These are phyloP conservation scores for Chaetogeoica ovagalla DNA, from an alignment of 2,888 invertebrate genomes.

Conservation along the genomic window DNA sequence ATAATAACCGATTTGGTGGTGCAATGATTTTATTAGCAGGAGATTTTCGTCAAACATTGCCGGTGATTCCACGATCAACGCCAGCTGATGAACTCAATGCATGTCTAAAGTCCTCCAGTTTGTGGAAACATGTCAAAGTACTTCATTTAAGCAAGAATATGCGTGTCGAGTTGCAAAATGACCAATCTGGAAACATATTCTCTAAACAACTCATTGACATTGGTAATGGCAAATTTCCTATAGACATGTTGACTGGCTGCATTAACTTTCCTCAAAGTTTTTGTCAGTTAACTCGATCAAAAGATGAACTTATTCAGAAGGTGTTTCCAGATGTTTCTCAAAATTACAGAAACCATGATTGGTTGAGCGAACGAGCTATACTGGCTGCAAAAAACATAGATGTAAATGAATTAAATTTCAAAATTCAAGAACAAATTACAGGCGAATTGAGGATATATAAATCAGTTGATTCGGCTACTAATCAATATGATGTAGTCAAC, in stretches of 20 bases:
- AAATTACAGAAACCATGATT: too few species aligned
- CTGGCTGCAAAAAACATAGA: too few species aligned
- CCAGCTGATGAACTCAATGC: constrained; percentile 55
- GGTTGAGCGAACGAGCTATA: too few species aligned
- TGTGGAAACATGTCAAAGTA: constrained; percentile 55
- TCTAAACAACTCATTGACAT: not conserved
- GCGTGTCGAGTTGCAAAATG: constrained; percentile 42
- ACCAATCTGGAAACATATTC: constrained; percentile 35
- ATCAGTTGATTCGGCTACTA: too few species aligned
- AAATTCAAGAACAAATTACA: too few species aligned
- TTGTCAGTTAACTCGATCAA: constrained; percentile 56
- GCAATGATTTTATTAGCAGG: not conserved
- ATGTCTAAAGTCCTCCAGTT: constrained; percentile 54
- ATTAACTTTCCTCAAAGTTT: constrained; percentile 57
- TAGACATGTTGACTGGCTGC: constrained; percentile 56
- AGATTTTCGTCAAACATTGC: constrained; percentile 54
- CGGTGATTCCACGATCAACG: constrained; percentile 54
- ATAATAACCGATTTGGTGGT: constrained; percentile 28
- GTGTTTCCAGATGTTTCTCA: constrained; percentile 56
- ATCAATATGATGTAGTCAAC: too few species aligned
- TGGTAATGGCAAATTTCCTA: constrained; percentile 54
- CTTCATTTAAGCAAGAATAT: constrained; percentile 36
- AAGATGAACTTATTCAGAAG: constrained; percentile 57
- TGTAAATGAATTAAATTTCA: too few species aligned
- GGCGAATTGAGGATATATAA: too few species aligned